Conservation (phyloP, 2,888 invertebrate species). For the Phytoseiulus persimilis region DNA sequence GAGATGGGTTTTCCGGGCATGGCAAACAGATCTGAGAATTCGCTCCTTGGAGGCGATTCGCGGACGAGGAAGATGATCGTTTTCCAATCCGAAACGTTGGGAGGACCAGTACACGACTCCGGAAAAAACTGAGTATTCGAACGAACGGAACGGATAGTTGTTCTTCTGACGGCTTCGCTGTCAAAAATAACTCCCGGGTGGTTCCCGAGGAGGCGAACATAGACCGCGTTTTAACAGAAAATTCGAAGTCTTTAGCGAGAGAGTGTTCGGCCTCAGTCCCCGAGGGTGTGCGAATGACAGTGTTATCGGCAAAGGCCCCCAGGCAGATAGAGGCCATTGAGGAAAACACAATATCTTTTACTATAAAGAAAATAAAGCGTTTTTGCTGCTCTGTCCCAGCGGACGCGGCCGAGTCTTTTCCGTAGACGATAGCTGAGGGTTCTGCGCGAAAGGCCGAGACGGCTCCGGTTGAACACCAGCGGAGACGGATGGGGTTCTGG, state of each 20-base stretch:
- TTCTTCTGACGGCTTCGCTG: no score
- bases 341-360: conserved; percentile 29
- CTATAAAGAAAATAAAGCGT: neutral
- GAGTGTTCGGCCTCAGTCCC: neutral
- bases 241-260: neutral
- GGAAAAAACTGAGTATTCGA: no score
- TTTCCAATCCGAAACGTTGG: neutral
- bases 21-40: no score
- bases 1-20: no score
- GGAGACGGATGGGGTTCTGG: neutral
- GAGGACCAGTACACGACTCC: no score
- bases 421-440: neutral
- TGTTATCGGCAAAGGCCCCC: conserved; percentile 1
- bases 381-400: neutral
- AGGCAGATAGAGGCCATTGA: conserved; percentile 36
- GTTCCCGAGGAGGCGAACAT: neutral
- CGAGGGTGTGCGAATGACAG: conserved; percentile 5
- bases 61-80: neutral
- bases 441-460: neutral
- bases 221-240: neutral
- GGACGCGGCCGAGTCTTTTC: neutral
- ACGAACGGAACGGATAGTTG: no score
- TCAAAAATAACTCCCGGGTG: neutral
- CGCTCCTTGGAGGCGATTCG: no score
- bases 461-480: neutral